These are phyloP conservation scores for Urosaurus nigricauda DNA, from an alignment of 2,797 vertebrate genomes.

Conservation along the genomic window DNA sequence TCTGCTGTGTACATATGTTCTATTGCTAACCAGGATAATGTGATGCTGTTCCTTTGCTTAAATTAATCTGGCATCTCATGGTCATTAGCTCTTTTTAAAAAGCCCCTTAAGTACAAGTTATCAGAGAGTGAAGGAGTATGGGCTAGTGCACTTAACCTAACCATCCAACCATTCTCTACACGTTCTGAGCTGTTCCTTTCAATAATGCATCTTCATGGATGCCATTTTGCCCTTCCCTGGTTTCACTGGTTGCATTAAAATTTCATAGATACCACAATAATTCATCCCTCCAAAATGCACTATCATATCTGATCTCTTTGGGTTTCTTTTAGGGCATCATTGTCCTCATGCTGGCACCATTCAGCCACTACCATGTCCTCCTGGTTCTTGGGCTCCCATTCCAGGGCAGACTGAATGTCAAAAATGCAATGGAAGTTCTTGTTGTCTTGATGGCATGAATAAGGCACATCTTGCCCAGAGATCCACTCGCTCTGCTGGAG, in stretches of 20 bases:
- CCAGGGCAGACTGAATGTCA: constrained; percentile 77
- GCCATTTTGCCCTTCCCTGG: background rate
- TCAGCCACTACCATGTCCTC: constrained; percentile 77
- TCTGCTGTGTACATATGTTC: background rate
- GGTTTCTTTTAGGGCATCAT: constrained; percentile 74
- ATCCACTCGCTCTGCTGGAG: background rate
- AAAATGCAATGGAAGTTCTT: constrained; percentile 75
- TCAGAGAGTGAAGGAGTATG: constrained; percentile 6
- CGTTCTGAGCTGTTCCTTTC: background rate
- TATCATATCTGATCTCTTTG: too few species aligned
- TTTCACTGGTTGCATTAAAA: background rate
- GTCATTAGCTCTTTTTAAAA: background rate
- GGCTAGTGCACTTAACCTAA: background rate
- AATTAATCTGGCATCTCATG: background rate
- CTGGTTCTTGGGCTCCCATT: constrained; percentile 72
- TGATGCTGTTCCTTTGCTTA: background rate
- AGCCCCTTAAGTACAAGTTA: background rate
- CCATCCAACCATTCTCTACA: background rate
- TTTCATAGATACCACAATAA: background rate
- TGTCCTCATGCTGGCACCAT: constrained; percentile 80
- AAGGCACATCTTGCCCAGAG: background rate
- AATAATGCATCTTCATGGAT: background rate
- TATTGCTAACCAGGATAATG: background rate
- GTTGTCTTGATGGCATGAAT: constrained; percentile 59
- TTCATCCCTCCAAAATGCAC: too few species aligned